Evolutionary conservation across 1,140 invertebrate species (phyloP), one percentile per base, ranked within the genome.

Genomic region (Geopemphigus sp.): DNA sequence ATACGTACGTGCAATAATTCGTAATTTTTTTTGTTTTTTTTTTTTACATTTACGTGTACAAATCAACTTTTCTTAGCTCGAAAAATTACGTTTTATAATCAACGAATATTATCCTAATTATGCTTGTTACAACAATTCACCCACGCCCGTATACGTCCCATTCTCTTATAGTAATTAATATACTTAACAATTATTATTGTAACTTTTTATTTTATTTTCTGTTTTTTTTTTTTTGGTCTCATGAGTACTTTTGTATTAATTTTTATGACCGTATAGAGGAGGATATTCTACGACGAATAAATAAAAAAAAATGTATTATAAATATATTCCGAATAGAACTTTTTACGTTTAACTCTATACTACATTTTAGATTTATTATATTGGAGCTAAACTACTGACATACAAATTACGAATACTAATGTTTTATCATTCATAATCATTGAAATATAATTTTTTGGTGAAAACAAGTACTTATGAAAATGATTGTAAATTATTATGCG

Each of bases 1-100:
- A 76, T 76, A 63, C 56, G 74, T 78, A 78, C 24, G 74, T 78
- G 74, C 74, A 78, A 78, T 78, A 78, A 78, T 47, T 78, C 32
- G 74, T 78, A 63, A 45, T 63, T 63, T 61, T 78, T 61, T 45
- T 5, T 45, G n/a, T 63, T 63, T 29, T 26, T 74, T 24, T 78
- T 59, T 78, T 63, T 78, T 45, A 78, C 74, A 61, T 63, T 63
- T 29, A 63, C 57, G 45, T 78, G 74, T 78, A 78, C 17, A 26
- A 76, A 76, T 47, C 19, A n/a, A 73, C 32, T 39, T 76, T 59
- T 61, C 73, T 76, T 45, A 59, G 73, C 73, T 76, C 54, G 73
- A 45, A 76, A 50, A 45, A 59, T 19, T 59, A 57, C 73, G 59
- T 59, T 73, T 57, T 73, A 73, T 26, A 73, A 50, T 56, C 19